A percentile compares a stretch with the other conserved stretches of the same genome.
Evolutionary conservation across 2,888 invertebrate species (phyloP).

Genomic region (Pyrocoelia pectoralis): DNA sequence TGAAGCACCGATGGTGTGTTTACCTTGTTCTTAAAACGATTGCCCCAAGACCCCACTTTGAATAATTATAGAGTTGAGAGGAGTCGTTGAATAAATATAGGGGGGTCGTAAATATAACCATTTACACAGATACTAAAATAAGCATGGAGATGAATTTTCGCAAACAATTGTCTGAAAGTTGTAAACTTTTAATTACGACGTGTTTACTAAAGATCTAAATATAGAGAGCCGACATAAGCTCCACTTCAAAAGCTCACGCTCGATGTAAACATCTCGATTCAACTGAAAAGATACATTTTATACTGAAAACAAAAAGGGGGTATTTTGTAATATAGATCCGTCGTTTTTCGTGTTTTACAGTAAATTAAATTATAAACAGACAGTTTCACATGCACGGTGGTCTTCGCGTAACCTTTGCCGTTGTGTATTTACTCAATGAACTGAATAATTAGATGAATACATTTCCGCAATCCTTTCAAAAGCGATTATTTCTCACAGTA

Average conservation of each 20-base stretch:
- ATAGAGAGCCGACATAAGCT: neutral
- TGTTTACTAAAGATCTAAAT: neutral
- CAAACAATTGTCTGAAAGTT: neutral
- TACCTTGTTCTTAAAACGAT: neutral
- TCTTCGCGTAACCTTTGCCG: neutral
- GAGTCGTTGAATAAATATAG: neutral
- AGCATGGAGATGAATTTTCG: neutral
- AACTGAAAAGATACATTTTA: too few relatives aligned
- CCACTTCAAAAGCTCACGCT: too few relatives aligned
- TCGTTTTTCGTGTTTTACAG: neutral
- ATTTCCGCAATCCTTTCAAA: neutral
- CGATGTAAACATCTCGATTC: too few relatives aligned
- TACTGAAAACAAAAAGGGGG: neutral
- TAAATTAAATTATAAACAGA: neutral
- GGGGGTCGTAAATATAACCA: neutral
- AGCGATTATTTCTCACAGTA: neutral
- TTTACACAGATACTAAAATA: neutral
- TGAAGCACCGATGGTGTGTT: neutral
- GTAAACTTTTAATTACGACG: conserved; percentile 4
- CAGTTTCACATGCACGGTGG: neutral
- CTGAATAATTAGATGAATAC: neutral
- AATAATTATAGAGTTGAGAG: neutral
- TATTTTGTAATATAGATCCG: neutral
- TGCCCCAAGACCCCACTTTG: neutral
- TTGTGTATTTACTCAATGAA: neutral